These are phyloP conservation scores for Pygoscelis adeliae DNA, from an alignment of 2,113 vertebrate genomes.

Conservation along the genomic window DNA sequence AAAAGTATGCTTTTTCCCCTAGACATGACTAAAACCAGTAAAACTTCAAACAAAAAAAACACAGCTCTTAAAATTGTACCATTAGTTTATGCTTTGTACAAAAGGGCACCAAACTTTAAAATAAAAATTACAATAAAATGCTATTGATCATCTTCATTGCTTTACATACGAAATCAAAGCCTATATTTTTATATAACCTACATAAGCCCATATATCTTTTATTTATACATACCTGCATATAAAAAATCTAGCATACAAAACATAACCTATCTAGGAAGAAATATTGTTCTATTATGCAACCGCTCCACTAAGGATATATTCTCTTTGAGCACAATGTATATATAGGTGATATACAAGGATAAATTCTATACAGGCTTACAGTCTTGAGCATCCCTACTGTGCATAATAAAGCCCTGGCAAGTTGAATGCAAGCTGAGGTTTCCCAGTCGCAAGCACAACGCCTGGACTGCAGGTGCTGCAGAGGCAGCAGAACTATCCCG, in stretches of 20 bases:
- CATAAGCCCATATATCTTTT: not conserved
- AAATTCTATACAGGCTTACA: not conserved
- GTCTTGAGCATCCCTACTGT: not conserved
- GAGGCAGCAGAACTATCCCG: not conserved
- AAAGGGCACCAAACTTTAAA: not conserved
- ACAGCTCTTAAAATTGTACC: not conserved
- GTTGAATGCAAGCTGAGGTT: not conserved
- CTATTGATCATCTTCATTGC: not conserved
- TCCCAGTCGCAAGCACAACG: not conserved
- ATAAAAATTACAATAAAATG: not conserved
- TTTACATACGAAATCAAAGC: not conserved
- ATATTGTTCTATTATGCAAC: conserved; percentile 22
- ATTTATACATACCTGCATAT: not conserved
- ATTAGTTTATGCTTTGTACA: not conserved
- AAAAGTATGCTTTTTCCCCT: not conserved
- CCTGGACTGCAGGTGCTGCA: not conserved
- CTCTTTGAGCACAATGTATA: not conserved
- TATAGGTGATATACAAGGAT: not conserved
- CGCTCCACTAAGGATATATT: not conserved
- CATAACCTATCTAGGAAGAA: not conserved
- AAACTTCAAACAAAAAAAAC: not conserved
- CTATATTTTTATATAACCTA: not conserved
- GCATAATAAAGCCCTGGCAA: not conserved
- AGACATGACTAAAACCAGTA: not conserved
- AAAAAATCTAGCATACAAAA: not conserved